Evolutionary conservation across 2,113 vertebrate genomes (phyloP), one percentile per base, ranked within the genome.

Genomic region (Ondatra zibethicus): DNA sequence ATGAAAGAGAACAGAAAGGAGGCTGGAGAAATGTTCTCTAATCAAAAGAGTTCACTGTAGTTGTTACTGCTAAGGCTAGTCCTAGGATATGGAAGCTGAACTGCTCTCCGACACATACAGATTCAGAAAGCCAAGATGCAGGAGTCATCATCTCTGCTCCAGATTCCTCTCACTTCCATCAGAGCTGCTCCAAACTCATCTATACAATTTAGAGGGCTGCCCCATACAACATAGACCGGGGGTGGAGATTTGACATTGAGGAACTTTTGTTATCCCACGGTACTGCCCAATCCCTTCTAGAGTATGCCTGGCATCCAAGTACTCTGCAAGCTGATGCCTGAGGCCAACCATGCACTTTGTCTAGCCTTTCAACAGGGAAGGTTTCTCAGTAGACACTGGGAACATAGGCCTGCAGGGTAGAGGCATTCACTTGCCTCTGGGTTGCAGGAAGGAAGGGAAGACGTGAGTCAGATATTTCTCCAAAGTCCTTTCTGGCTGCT

Each of bases 371-470:
- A 63, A 63, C 65, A 80, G 76, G 45, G 77, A 61, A 31, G 25
- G 31, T 25, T 66, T 75, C 65, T 68, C 58, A 3, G 33, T 31
- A 75, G 63, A 72, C 88, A 65, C 10, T 3, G 8, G 14, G 17
- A 13, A 36, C 31, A 55, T 0, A 82, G 66, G 81, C 23, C 70
- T 5, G 3, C 3, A 0, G 1, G 1, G 23, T 9, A 29, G 25
- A 63, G 73, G 47, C 55, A 27, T 14, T 33, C 77, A 70, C 29
- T 63, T 88, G 72, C 36, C 21, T 92, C 63, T 42, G 77, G 7
- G 58, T 2, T 87, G n/a, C 10, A 50, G 13, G 23, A 52, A 70
- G 27, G 55, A 61, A 42, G 23, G 55, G 13, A 47, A 68, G n/a
- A 21, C 21, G 77, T 72, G 77, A 88, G 84, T 73, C 82, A 73